A percentile compares a stretch with the other conserved stretches of the same genome.
These are phyloP conservation scores for Amaurobius ferox DNA, from an alignment of 2,888 invertebrate genomes.

Conservation along the genomic window DNA sequence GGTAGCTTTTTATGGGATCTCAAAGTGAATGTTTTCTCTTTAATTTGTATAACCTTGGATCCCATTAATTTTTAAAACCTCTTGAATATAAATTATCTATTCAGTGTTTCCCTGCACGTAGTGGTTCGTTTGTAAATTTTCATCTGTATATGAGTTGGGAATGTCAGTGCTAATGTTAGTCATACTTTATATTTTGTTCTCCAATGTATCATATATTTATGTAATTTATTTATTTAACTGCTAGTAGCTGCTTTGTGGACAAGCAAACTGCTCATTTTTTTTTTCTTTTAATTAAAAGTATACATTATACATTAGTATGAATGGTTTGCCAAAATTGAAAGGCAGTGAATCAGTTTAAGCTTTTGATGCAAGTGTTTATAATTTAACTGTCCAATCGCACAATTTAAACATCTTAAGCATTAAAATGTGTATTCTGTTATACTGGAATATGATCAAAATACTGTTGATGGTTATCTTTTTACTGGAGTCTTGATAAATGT, in stretches of 20 bases:
- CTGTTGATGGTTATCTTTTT: not conserved
- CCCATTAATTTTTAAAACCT: too few relatives aligned
- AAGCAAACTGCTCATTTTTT: slow-evolving; percentile 62
- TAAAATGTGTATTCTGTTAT: slow-evolving; percentile 11
- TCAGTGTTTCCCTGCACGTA: too few relatives aligned
- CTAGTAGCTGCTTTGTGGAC: slow-evolving; percentile 61
- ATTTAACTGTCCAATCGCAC: slow-evolving; percentile 71
- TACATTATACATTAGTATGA: slow-evolving; percentile 23
- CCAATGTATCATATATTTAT: slow-evolving; percentile 62
- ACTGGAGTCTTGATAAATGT: not conserved
- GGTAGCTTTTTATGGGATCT: too few relatives aligned
- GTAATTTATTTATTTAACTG: slow-evolving; percentile 70
- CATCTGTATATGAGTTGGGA: slow-evolving; percentile 34
- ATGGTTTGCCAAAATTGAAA: slow-evolving; percentile 52
- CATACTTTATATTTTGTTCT: slow-evolving; percentile 55
- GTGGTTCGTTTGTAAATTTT: not conserved
- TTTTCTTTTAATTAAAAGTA: slow-evolving; percentile 12
- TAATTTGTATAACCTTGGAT: too few relatives aligned
- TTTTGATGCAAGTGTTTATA: slow-evolving; percentile 53
- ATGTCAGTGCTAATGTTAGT: slow-evolving; percentile 54
- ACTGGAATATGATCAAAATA: slow-evolving; percentile 5
- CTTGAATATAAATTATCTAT: too few relatives aligned
- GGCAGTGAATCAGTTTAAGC: slow-evolving; percentile 8
- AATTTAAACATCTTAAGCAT: slow-evolving; percentile 49
- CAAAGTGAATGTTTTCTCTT: too few relatives aligned